Base-by-base conservation (phyloP, 2,797 vertebrate species). In the Catamblyrhynchus diadema region DNA sequence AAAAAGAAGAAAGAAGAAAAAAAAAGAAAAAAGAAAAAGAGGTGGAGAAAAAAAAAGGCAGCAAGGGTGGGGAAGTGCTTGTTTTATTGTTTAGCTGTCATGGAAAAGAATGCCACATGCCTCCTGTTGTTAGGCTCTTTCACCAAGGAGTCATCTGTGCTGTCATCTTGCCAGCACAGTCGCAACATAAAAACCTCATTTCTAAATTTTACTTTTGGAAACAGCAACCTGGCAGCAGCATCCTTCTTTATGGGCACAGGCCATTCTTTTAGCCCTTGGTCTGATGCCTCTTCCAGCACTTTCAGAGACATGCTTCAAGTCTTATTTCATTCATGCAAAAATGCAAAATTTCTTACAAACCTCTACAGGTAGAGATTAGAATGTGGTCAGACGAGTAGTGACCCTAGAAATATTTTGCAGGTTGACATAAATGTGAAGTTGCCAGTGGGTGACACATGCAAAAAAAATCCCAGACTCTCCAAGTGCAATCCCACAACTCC, bases 351-450 rank as follows among this genome's bases (percentile, higher is more conserved):
- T 66, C 65, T 65, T 56, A 41, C 23, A 75, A 79, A 8, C 10
- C 4, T 51, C 47, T 50, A 37, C 19, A 61, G 7, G 14, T 17
- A 50, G 78, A 80, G 32, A 14, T 24, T 77, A 35, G 48, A 51
- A 53, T 0, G 0, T 0, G 0, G 33, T 41, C 64, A 71, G 53
- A 78, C 5, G 56, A 81, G 60, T 19, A 33, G 14, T 3, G 27
- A 85, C 17, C 9, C 21, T 51, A 87, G 24, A 33, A 94, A 37
- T 69, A 45, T 32, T 71, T 67, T 75, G 4, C 24, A 62, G 2
- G 1, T 44, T 60, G 59, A 65, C 37, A 15, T 37, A 41, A n/a
- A 33, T 9, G 16, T n/a, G 25, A 81, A 85, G 4, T 5, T 12
- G 48, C 19, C 22, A 12, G 24, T 15, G 51, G 33, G 8, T 60